phyloP scores from a whole-genome alignment of 2,888 invertebrate species.

The Meteorus colon region DNA sequence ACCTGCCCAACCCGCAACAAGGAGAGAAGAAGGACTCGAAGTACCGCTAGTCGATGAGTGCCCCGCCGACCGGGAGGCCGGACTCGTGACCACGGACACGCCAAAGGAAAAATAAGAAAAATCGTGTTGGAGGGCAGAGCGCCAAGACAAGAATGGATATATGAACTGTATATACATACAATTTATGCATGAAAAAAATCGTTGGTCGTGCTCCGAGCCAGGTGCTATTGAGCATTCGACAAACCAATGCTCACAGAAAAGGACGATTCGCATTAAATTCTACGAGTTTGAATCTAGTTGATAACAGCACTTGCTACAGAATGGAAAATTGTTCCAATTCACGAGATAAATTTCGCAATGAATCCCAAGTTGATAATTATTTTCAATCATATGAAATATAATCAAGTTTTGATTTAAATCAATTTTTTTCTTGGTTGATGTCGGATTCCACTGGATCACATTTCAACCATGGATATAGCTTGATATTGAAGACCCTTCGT shows the following conservation, averaged over 20 bases:
- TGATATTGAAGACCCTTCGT: constrained; percentile 14
- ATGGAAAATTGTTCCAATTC: too few relatives aligned
- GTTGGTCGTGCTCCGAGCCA: constrained; percentile 22
- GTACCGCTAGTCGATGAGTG: constrained; percentile 53
- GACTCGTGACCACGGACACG: constrained; percentile 46
- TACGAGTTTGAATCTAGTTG: too few relatives aligned
- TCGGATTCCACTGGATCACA: not conserved
- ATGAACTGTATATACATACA: constrained; percentile 14
- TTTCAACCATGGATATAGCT: constrained; percentile 5
- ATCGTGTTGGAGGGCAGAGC: constrained; percentile 38
- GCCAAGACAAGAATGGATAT: constrained; percentile 18
- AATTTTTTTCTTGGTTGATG: too few relatives aligned
- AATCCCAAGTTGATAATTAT: too few relatives aligned
- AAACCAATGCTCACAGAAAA: too few relatives aligned
- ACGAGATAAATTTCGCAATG: too few relatives aligned
- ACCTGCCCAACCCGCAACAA: constrained; percentile 61
- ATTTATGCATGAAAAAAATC: not conserved
- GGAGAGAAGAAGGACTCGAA: constrained; percentile 52
- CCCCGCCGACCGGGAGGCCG: constrained; percentile 38
- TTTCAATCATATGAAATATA: too few relatives aligned
- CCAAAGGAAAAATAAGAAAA: constrained; percentile 38
- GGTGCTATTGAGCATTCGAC: not conserved
- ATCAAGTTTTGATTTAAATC: too few relatives aligned
- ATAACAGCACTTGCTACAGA: too few relatives aligned
- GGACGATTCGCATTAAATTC: too few relatives aligned